Conservation (phyloP, 2,888 invertebrate genomes). For the Hypercompe scribonia region DNA sequence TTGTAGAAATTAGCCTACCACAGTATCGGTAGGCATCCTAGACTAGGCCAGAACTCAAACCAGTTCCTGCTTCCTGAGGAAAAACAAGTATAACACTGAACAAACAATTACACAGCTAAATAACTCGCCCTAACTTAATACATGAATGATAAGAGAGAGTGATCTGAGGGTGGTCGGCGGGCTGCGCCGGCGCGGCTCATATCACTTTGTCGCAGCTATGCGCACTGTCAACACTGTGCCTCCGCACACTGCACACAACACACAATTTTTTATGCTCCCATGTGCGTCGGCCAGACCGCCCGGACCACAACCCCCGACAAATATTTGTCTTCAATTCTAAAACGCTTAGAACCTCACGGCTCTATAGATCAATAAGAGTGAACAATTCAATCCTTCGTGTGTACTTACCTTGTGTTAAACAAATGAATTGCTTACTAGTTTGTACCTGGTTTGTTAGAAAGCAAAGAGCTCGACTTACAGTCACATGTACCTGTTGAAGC, state of each 20-base stretch:
- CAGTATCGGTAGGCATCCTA: not conserved
- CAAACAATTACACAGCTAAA: constrained; percentile 21
- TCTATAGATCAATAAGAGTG: constrained; percentile 71
- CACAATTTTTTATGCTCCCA: constrained; percentile 80
- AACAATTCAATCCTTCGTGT: constrained; percentile 65
- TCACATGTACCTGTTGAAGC: constrained; percentile 16
- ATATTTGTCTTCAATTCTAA: constrained; percentile 84
- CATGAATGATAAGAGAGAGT: constrained; percentile 60
- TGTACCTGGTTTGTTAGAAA: constrained; percentile 38
- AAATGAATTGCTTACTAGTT: constrained; percentile 40
- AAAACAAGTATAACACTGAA: constrained; percentile 1
- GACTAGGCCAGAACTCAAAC: not conserved
- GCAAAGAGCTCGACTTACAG: constrained; percentile 33
- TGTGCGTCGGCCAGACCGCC: constrained; percentile 76
- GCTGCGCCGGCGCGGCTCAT: constrained; percentile 55
- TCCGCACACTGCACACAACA: constrained; percentile 71
- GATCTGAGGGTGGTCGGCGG: constrained; percentile 74
- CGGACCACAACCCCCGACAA: constrained; percentile 77
- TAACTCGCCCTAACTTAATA: constrained; percentile 43
- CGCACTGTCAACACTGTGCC: constrained; percentile 81
- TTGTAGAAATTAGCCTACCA: not conserved
- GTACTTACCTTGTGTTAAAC: constrained; percentile 45
- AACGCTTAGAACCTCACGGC: constrained; percentile 77
- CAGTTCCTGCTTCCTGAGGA: not conserved
- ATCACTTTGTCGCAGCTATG: constrained; percentile 77